phyloP scores from a whole-genome alignment of 2,113 vertebrate species.

The Actenoides hombroni region DNA sequence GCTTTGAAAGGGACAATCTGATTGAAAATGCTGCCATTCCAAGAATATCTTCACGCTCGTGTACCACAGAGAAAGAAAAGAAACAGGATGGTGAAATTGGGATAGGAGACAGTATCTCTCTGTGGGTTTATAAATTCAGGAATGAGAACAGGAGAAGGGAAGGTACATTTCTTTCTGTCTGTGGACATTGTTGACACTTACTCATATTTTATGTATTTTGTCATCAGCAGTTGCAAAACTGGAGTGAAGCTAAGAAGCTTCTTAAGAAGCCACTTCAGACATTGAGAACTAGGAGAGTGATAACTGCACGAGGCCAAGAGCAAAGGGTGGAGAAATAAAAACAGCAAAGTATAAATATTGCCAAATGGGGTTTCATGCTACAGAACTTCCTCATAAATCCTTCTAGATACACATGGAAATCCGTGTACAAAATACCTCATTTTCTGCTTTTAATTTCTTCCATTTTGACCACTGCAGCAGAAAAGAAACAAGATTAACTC shows the following conservation, averaged over 20 bases:
- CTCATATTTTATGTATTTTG: neutral
- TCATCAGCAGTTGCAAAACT: neutral
- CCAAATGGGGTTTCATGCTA: neutral
- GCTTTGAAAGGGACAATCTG: neutral
- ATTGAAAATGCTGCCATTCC: neutral
- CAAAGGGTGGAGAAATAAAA: fast-evolving
- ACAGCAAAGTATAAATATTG: neutral
- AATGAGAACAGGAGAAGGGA: neutral
- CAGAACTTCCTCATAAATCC: neutral
- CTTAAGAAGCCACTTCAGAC: neutral
- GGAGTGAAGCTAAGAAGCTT: neutral
- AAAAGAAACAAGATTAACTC: neutral
- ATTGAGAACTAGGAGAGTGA: neutral
- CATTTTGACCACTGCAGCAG: neutral
- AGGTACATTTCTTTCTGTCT: neutral
- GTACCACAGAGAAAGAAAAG: neutral
- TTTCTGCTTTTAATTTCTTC: neutral
- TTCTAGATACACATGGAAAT: neutral
- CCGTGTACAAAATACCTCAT: neutral
- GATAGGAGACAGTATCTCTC: neutral
- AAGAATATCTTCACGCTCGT: neutral
- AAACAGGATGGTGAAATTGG: neutral
- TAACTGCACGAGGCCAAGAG: neutral
- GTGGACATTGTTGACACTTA: neutral
- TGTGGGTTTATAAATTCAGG: neutral